Percentiles rank a stretch among this genome's conserved stretches.
These are phyloP conservation scores for Zaprionus tsacasi DNA, from an alignment of 1,140 invertebrate species.

Conservation along the genomic window DNA sequence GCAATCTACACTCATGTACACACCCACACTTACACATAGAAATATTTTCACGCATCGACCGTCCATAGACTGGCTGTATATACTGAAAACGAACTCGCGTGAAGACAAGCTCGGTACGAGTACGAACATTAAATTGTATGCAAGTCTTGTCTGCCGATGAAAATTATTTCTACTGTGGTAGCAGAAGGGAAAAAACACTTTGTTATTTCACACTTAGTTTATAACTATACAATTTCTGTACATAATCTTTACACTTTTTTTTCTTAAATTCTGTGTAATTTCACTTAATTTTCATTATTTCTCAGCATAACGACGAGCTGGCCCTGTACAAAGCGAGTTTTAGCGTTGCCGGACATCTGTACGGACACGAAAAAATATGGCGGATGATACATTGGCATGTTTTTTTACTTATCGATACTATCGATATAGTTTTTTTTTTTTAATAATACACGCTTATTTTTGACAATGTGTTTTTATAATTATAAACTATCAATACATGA, in stretches of 20 bases:
- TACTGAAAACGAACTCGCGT: conserved; percentile 78
- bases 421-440: conserved; percentile 6
- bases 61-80: conserved; percentile 79
- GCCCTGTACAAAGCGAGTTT: conserved; percentile 66
- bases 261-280: conserved; percentile 60
- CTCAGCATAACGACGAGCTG: conserved; percentile 71
- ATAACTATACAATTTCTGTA: conserved; percentile 53
- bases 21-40: conserved; percentile 77
- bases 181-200: conserved; percentile 40
- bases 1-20: conserved; percentile 49
- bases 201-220: conserved; percentile 53
- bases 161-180: conserved; percentile 49
- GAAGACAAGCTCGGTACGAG: conserved; percentile 73
- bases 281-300: conserved; percentile 73
- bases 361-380: conserved; percentile 59
- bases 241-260: conserved; percentile 65
- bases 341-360: conserved; percentile 43
- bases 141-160: conserved; percentile 65
- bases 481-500: too few species aligned
- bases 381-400: conserved; percentile 35
- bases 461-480: background rate
- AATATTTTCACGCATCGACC: conserved; percentile 79
- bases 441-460: background rate
- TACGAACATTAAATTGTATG: conserved; percentile 72
- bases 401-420: conserved; percentile 27